Conservation (phyloP, 2,888 invertebrate genomes). For the Linnaemya vulpina region DNA sequence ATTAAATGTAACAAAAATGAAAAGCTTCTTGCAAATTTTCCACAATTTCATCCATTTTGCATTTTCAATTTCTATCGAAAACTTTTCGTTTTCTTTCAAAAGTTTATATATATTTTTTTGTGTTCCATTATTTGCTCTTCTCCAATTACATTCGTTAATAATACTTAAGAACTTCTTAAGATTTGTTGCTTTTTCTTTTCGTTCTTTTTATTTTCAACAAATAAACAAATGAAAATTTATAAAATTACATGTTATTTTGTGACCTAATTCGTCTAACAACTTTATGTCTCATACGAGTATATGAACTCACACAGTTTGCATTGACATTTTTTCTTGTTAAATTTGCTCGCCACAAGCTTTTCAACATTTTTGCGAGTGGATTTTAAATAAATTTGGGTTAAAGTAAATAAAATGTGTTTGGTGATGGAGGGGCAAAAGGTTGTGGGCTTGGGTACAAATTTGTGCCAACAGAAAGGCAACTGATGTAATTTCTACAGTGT, state of each 20-base stretch:
- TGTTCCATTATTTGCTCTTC: neutral
- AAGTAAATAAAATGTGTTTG: neutral
- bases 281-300: neutral
- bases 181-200: neutral
- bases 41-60: neutral
- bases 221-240: neutral
- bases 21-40: neutral
- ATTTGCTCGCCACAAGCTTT: neutral
- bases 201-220: neutral
- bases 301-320: slow-evolving; percentile 1
- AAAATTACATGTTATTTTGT: slow-evolving; percentile 23
- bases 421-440: neutral
- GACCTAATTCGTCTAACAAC: slow-evolving; percentile 31
- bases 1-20: neutral
- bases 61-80: neutral
- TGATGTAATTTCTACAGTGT: neutral
- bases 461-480: neutral
- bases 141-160: slow-evolving; percentile 14
- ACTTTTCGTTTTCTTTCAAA: neutral
- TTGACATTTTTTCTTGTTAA: neutral
- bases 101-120: neutral
- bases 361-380: neutral
- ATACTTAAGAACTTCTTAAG: neutral
- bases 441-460: neutral
- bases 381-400: slow-evolving; percentile 23